phyloP scores from a whole-genome alignment of 1,140 invertebrate genomes.

The Pseudachorutes palmiensis region DNA sequence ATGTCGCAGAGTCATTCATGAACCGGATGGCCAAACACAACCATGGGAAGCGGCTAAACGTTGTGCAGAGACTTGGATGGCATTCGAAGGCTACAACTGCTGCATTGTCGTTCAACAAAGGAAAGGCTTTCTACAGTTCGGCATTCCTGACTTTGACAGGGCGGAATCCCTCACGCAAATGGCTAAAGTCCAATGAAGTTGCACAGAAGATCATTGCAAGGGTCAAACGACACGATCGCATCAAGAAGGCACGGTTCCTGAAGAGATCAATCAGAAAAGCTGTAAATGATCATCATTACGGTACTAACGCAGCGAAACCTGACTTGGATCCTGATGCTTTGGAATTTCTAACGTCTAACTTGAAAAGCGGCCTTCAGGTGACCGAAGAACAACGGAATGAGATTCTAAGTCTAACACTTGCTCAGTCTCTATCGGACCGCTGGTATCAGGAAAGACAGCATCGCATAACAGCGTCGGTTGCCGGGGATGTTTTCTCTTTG shows the following conservation, averaged over 20 bases:
- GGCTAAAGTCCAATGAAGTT: background rate
- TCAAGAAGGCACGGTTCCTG: background rate
- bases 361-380: background rate
- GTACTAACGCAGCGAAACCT: background rate
- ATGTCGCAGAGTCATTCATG: conserved; percentile 15
- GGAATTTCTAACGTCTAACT: background rate
- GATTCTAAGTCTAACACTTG: background rate
- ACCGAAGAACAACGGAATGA: background rate
- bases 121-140: background rate
- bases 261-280: background rate
- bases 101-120: background rate
- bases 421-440: background rate
- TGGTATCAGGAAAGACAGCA: conserved; percentile 22
- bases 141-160: background rate
- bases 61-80: background rate
- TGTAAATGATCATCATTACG: background rate
- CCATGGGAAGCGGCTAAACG: conserved; percentile 17
- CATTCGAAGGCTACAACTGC: background rate
- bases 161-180: background rate
- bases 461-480: background rate
- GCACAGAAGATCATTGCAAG: background rate
- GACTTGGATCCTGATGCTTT: background rate
- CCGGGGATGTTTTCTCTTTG: background rate
- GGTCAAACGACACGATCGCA: background rate
- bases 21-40: conserved; percentile 10